Percentiles rank a stretch among this genome's conserved stretches.
Evolutionary conservation across 2,113 vertebrate species (phyloP).

Genomic region (Pseudorhombus dupliciocellatus): DNA sequence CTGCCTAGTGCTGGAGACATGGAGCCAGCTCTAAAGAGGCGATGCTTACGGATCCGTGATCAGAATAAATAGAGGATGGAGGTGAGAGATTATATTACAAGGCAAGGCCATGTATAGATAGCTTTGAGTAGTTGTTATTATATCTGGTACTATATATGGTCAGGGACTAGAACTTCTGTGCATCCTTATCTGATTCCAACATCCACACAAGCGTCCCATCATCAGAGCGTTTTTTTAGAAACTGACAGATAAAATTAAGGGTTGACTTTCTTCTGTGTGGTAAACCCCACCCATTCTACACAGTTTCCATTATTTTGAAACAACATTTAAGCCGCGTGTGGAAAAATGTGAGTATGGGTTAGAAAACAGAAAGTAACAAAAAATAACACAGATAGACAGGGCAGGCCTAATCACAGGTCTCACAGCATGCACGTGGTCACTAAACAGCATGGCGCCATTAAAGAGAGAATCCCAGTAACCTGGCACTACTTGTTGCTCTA

Average conservation of each 20-base stretch:
- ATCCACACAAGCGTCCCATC: background rate
- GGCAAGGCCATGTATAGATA: slow-evolving; percentile 18
- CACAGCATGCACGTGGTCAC: slow-evolving; percentile 60
- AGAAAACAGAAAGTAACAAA: no score
- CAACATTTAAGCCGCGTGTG: slow-evolving; percentile 21
- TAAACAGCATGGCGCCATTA: slow-evolving; percentile 76
- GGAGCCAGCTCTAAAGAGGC: slow-evolving; percentile 94
- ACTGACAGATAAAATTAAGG: background rate
- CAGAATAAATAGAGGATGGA: slow-evolving; percentile 90
- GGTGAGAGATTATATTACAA: slow-evolving; percentile 64
- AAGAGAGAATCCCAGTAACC: slow-evolving; percentile 76
- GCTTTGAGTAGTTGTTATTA: slow-evolving; percentile 3
- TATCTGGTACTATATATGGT: slow-evolving; percentile 5
- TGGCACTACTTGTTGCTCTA: slow-evolving; percentile 70
- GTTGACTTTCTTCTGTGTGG: slow-evolving; percentile 8
- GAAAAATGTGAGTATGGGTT: slow-evolving; percentile 39
- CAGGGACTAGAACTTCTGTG: background rate
- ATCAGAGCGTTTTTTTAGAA: slow-evolving; percentile 1
- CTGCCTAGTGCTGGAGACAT: slow-evolving; percentile 85
- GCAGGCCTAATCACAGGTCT: slow-evolving; percentile 66
- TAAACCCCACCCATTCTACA: slow-evolving; percentile 1
- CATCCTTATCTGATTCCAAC: slow-evolving; percentile 1
- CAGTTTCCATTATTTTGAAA: slow-evolving; percentile 41
- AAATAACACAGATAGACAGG: slow-evolving; percentile 1
- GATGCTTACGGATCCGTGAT: slow-evolving; percentile 97